Conservation (phyloP, 2,888 invertebrate genomes). For the Caenorhabditis imperialis region DNA sequence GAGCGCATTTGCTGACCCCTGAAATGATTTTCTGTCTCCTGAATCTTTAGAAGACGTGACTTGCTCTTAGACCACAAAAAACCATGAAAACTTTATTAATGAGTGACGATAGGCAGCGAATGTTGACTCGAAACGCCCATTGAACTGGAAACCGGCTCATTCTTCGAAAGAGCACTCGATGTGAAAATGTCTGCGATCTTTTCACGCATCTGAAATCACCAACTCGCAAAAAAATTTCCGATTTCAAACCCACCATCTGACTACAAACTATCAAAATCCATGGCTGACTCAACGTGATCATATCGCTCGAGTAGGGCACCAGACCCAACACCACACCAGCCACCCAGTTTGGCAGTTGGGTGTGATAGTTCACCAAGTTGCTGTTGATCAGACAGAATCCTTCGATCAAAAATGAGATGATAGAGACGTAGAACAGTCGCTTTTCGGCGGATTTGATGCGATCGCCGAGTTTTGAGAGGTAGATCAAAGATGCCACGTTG, state of each 20-base stretch:
- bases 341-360: not conserved
- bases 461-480: not conserved
- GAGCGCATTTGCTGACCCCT: no score
- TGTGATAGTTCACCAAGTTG: not conserved
- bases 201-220: constrained; percentile 3
- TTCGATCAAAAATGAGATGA: constrained; percentile 6
- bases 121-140: not conserved
- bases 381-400: not conserved
- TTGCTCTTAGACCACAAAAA: no score
- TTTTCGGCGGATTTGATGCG: not conserved
- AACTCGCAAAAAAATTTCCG: not conserved
- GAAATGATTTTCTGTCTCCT: no score
- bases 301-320: constrained; percentile 20
- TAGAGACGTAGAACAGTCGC: not conserved
- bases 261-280: constrained; percentile 21
- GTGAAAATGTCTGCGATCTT: not conserved
- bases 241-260: constrained; percentile 5
- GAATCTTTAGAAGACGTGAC: no score
- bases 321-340: not conserved
- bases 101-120: no score
- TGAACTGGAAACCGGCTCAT: not conserved
- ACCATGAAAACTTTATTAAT: no score
- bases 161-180: not conserved
- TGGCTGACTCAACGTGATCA: constrained; percentile 18
- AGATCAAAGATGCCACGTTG: not conserved